Conservation (phyloP, 2,113 vertebrate species). For the Leptodactylus fuscus region DNA sequence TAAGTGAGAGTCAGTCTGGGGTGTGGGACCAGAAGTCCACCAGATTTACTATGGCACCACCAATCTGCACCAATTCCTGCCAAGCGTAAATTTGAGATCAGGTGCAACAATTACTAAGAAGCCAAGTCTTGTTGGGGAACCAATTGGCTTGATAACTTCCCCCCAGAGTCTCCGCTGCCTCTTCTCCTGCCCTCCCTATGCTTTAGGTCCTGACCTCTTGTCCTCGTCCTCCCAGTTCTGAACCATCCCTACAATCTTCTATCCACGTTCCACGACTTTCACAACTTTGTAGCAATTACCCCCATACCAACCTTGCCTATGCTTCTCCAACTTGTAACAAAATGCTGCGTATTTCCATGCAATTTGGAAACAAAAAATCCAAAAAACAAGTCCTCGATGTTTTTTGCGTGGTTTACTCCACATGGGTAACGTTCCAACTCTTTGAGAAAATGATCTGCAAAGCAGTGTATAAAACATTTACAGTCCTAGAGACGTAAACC, state of each 20-base stretch:
- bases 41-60: too few relatives aligned
- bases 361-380: background rate
- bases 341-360: conserved; percentile 5
- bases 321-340: background rate
- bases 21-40: too few relatives aligned
- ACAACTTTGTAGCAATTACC: conserved; percentile 5
- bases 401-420: conserved; percentile 43
- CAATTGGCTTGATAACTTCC: too few relatives aligned
- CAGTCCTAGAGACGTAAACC: conserved; percentile 50
- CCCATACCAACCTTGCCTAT: background rate
- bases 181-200: background rate
- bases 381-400: too few relatives aligned
- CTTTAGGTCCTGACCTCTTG: background rate
- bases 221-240: background rate
- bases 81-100: too few relatives aligned
- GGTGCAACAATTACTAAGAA: too few relatives aligned
- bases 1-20: too few relatives aligned
- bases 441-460: conserved; percentile 48
- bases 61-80: too few relatives aligned
- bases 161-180: background rate
- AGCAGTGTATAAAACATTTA: conserved; percentile 52
- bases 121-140: too few relatives aligned
- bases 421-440: conserved; percentile 31
- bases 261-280: background rate
- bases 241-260: background rate